phyloP scores from a whole-genome alignment of 64 coral and sea anemone species.

The Anthopleura sola region DNA sequence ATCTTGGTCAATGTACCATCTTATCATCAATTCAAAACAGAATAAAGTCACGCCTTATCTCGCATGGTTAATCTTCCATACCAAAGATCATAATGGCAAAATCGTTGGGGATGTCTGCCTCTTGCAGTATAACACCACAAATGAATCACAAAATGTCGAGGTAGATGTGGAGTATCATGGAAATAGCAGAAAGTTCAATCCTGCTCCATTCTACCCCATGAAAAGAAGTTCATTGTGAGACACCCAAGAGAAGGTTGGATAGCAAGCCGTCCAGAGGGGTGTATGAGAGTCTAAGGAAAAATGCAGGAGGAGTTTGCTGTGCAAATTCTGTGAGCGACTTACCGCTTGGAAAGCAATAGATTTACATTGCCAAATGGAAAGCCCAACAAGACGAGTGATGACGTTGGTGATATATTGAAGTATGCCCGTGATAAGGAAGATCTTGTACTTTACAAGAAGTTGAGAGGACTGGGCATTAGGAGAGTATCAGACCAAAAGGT shows the following conservation, averaged over 20 bases:
- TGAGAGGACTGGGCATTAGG: slow-evolving; percentile 4
- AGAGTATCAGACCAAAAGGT: slow-evolving; percentile 18
- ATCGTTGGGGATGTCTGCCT: slow-evolving; percentile 41
- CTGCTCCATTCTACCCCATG: slow-evolving; percentile 44
- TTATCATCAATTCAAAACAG: slow-evolving; percentile 39
- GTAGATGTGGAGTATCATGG: slow-evolving; percentile 41
- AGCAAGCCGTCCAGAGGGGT: background rate
- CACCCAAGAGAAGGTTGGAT: slow-evolving; percentile 24
- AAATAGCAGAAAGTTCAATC: slow-evolving; percentile 19
- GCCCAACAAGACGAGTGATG: slow-evolving; percentile 18
- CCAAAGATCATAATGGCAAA: slow-evolving; percentile 20
- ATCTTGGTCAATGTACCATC: slow-evolving; percentile 16
- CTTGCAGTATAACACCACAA: slow-evolving; percentile 39
- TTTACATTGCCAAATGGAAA: slow-evolving; percentile 20
- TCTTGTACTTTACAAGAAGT: slow-evolving; percentile 40
- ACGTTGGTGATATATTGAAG: slow-evolving; percentile 46
- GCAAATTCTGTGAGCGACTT: slow-evolving; percentile 19
- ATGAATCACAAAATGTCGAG: slow-evolving; percentile 28
- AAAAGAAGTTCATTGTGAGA: slow-evolving; percentile 27
- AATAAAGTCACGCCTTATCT: slow-evolving; percentile 42
- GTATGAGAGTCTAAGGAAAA: slow-evolving; percentile 1
- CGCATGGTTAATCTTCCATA: slow-evolving; percentile 39
- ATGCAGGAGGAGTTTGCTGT: slow-evolving; percentile 30
- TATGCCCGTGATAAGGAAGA: slow-evolving; percentile 64
- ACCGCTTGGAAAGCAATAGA: slow-evolving; percentile 37